A percentile compares a stretch with the other conserved stretches of the same genome.
Conservation (phyloP, 2,797 vertebrate genomes). For the Pseudocheirus occidentalis region DNA sequence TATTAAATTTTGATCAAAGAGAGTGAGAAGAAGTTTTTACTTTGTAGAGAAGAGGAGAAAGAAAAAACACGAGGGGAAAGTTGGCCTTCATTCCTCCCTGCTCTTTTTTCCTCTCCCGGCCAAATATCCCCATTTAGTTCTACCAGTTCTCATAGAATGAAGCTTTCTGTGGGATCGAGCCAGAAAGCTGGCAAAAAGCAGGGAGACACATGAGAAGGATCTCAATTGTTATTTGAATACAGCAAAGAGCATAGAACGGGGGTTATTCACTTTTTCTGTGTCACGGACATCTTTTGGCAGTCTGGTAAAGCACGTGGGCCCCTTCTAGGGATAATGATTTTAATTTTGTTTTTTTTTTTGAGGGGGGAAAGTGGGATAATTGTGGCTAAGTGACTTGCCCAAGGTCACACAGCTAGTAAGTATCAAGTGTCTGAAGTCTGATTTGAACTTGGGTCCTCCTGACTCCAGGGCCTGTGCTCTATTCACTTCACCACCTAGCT, state of each 20-base stretch:
- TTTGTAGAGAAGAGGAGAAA: not conserved
- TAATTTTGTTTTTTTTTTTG: too few relatives aligned
- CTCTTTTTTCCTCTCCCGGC: not conserved
- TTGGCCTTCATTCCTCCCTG: not conserved
- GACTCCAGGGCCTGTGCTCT: too few relatives aligned
- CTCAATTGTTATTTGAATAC: not conserved
- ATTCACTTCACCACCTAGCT: too few relatives aligned
- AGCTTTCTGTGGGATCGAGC: not conserved
- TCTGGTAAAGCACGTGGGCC: not conserved
- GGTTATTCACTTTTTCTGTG: not conserved
- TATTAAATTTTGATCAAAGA: not conserved
- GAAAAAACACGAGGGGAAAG: not conserved
- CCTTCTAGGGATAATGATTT: not conserved
- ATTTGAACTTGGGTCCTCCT: too few relatives aligned
- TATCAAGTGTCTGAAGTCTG: too few relatives aligned
- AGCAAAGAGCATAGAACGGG: not conserved
- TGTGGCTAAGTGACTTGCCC: too few relatives aligned
- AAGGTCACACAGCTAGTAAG: too few relatives aligned
- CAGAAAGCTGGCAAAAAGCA: not conserved
- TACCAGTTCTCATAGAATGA: not conserved
- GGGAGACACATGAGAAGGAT: not conserved
- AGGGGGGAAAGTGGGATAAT: too few relatives aligned
- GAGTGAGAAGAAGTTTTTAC: not conserved
- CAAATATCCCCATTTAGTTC: not conserved
- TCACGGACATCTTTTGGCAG: not conserved